Evolutionary conservation across 2,888 invertebrate genomes (phyloP).

Genomic region (Ornithoptera alexandrae): DNA sequence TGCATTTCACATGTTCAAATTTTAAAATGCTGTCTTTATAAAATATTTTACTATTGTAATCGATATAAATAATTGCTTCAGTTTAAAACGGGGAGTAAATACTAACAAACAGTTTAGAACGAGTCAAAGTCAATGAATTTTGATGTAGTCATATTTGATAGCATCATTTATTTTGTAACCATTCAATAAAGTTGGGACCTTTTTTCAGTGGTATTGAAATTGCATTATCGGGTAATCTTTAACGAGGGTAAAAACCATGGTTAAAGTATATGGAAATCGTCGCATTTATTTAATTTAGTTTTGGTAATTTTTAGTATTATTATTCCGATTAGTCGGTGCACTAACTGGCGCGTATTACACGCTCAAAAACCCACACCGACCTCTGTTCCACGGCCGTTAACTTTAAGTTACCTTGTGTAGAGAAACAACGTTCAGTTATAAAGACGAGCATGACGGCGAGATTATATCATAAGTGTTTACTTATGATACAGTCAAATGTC

Average conservation of each 20-base stretch:
- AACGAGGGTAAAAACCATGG: not conserved
- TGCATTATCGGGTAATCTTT: not conserved
- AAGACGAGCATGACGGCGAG: conserved; percentile 4
- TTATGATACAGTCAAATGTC: not conserved
- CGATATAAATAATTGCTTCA: not conserved
- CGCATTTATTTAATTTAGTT: not conserved
- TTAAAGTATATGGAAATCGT: not conserved
- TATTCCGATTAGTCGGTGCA: conserved; percentile 4
- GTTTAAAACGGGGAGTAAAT: not conserved
- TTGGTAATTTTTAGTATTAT: not conserved
- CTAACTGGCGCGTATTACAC: not conserved
- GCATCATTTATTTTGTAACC: not conserved
- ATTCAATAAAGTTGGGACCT: not conserved
- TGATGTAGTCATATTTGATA: too few species aligned
- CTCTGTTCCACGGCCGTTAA: conserved; percentile 22
- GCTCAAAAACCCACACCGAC: conserved; percentile 11
- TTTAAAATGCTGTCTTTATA: not conserved
- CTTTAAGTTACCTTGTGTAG: conserved; percentile 22
- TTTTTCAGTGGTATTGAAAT: not conserved
- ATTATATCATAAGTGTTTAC: not conserved
- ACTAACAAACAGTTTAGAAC: not conserved
- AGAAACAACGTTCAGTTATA: conserved; percentile 17
- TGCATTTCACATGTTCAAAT: not conserved
- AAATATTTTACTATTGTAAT: not conserved
- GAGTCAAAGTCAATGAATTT: too few species aligned